phyloP scores from a whole-genome alignment of 2,888 invertebrate species.

The Pantelozetes paolii region DNA sequence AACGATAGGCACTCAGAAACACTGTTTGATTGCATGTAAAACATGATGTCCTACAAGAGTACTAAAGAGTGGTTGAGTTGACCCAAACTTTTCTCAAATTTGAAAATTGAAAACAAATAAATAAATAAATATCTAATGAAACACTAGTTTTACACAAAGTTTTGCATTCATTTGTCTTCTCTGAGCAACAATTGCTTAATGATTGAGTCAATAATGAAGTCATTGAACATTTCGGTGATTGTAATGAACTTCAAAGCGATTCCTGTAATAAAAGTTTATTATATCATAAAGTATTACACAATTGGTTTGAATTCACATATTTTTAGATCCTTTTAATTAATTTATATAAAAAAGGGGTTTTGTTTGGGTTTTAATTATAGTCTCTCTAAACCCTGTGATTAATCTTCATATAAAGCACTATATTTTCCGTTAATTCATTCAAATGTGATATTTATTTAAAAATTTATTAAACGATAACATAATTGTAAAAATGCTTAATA shows the following conservation, averaged over 20 bases:
- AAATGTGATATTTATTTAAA: too few species aligned
- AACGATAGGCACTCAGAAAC: constrained; percentile 19
- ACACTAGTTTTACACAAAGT: neutral
- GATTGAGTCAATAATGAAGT: constrained; percentile 6
- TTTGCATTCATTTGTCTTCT: neutral
- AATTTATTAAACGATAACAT: too few species aligned
- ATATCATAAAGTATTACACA: neutral
- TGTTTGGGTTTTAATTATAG: too few species aligned
- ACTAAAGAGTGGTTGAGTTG: neutral
- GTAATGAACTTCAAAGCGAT: constrained; percentile 16
- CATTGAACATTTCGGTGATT: neutral
- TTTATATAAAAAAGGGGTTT: too few species aligned
- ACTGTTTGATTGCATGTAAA: neutral
- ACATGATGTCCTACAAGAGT: neutral
- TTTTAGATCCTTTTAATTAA: neutral
- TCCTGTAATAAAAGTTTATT: constrained; percentile 23
- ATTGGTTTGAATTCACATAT: neutral
- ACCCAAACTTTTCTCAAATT: neutral
- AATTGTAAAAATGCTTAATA: constrained; percentile 4
- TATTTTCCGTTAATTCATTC: too few species aligned
- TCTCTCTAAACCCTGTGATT: too few species aligned
- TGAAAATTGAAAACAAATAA: constrained; percentile 5
- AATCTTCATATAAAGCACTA: too few species aligned
- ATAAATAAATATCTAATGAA: neutral
- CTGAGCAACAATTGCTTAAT: constrained; percentile 10